These are phyloP conservation scores for Lasiurus cinereus DNA, from an alignment of 2,113 vertebrate genomes.

Conservation along the genomic window DNA sequence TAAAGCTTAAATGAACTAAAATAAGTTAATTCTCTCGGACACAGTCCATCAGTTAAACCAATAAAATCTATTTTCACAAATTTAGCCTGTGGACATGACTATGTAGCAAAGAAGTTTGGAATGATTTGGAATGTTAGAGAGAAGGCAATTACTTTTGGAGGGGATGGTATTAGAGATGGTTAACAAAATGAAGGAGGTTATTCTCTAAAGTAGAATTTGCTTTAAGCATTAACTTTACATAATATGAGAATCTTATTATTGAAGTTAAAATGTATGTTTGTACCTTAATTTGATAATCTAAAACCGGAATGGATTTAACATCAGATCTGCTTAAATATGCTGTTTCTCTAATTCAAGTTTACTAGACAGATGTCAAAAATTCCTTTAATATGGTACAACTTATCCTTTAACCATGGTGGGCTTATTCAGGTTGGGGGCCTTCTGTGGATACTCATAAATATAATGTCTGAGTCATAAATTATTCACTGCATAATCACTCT, in stretches of 20 bases:
- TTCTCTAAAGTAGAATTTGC: constrained; percentile 7
- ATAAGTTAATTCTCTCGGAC: neutral
- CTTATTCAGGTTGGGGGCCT: neutral
- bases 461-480: neutral
- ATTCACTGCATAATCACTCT: neutral
- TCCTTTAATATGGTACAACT: neutral
- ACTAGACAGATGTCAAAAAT: neutral
- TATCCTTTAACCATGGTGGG: neutral
- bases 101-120: neutral
- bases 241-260: neutral
- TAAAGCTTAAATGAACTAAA: constrained; percentile 16
- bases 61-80: constrained; percentile 22
- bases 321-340: neutral
- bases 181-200: neutral
- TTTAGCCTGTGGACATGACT: neutral
- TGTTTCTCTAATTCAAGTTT: constrained; percentile 19
- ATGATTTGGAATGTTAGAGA: neutral
- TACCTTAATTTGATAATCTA: neutral
- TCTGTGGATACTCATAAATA: neutral
- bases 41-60: neutral
- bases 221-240: neutral
- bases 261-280: neutral
- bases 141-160: neutral
- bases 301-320: constrained; percentile 20
- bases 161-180: neutral